A percentile compares a stretch with the other conserved stretches of the same genome.
Conservation (phyloP, 1,140 invertebrate genomes). For the Dufourea novaeangliae region DNA sequence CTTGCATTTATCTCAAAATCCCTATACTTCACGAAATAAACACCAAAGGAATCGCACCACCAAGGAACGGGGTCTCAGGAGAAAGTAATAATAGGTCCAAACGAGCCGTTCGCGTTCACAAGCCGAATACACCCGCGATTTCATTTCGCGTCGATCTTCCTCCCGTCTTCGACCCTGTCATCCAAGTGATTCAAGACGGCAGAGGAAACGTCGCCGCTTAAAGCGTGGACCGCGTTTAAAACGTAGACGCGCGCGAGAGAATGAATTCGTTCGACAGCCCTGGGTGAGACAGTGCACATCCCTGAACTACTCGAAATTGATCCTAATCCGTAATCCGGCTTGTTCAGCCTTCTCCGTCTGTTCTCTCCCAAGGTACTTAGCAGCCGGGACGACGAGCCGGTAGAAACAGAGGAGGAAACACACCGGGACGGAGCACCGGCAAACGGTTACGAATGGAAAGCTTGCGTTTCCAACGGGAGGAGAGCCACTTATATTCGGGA, state of each 20-base stretch:
- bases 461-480: conserved; percentile 52
- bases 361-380: conserved; percentile 80
- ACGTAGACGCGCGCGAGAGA: conserved; percentile 22
- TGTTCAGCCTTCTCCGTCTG: conserved; percentile 79
- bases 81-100: too few relatives aligned
- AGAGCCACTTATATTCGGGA: conserved; percentile 69
- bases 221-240: conserved; percentile 39
- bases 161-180: neutral
- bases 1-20: too few relatives aligned
- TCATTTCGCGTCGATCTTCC: neutral
- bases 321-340: conserved; percentile 80
- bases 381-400: conserved; percentile 68
- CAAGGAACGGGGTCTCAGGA: too few relatives aligned
- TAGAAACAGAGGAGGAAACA: conserved; percentile 53
- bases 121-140: neutral
- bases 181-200: conserved; percentile 24
- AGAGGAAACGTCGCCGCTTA: conserved; percentile 3
- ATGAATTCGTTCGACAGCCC: conserved; percentile 24
- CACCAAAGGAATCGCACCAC: too few relatives aligned
- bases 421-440: conserved; percentile 49
- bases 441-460: conserved; percentile 33
- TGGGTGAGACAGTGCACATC: conserved; percentile 72
- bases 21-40: too few relatives aligned
- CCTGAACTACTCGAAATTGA: conserved; percentile 78
- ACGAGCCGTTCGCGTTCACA: neutral